Evolutionary conservation across 2,113 vertebrate genomes (phyloP), one percentile per base, ranked within the genome.

Genomic region (Coturnix japonica): DNA sequence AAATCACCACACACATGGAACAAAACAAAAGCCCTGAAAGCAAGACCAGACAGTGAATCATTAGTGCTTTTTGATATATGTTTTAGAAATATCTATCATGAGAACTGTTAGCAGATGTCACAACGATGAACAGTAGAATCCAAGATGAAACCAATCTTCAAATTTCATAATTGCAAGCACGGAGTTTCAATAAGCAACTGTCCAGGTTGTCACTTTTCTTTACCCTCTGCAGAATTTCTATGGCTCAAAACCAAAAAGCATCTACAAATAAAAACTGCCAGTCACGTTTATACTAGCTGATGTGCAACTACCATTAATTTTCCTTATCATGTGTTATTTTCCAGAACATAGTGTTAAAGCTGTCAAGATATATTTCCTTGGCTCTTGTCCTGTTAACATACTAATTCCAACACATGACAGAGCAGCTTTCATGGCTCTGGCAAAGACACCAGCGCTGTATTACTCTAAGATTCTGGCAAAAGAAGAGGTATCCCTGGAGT

Each of bases 21-120:
- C 18, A 87, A 6, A 81, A 83, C 33, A 79, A 51, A 91, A 86
- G 1, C 21, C 33, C 59, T 60, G 47, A 81, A 89, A 59, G 0
- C 59, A 94, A 54, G 33, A 70, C 20, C 23, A 77, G 79, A 63
- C 26, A 95, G 69, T 85, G 82, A 93, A 85, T 89, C 82, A 82
- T 69, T 86, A 87, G 93, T 91, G 44, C 17, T 51, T 17, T 88
- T 90, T 78, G 49, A 81, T 61, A 90, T 90, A 91, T 30, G 19
- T 28, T 14, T 91, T 96, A 67, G 65, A 87, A 90, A 75, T 81
- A 74, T 75, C 87, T 53, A 82, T 44, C 33, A 70, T 17, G 57
- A 91, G 64, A 91, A 31, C 76, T 90, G 93, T 96, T 47, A 92
- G 64, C 64, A 81, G 66, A 86, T 95, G 75, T 89, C 95, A 93